These are phyloP conservation scores for Chlorops oryzae DNA, from an alignment of 1,140 invertebrate species.

Conservation along the genomic window DNA sequence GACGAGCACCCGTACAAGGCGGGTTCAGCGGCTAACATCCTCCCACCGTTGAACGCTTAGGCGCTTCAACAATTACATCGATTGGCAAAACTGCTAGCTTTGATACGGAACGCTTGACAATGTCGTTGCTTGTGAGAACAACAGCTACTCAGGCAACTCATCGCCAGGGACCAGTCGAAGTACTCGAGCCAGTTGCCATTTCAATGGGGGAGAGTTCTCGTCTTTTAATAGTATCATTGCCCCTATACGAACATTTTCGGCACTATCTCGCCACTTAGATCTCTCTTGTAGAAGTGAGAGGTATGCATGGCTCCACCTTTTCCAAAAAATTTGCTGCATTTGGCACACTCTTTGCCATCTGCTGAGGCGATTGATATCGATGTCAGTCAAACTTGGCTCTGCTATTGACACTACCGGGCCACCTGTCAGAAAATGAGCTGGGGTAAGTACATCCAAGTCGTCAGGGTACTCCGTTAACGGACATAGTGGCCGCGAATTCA, in stretches of 20 bases:
- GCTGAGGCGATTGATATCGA: neutral
- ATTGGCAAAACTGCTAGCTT: neutral
- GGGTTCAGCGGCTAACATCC: too few species aligned
- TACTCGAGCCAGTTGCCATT: slow-evolving; percentile 19
- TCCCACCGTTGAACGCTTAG: too few species aligned
- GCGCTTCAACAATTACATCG: too few species aligned
- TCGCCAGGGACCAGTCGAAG: neutral
- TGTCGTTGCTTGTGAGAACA: neutral
- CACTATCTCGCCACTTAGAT: neutral
- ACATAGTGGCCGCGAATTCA: too few species aligned
- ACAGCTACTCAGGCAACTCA: neutral
- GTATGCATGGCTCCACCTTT: neutral
- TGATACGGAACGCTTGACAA: neutral
- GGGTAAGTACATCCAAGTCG: neutral
- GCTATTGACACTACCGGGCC: neutral
- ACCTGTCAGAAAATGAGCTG: neutral
- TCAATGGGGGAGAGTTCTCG: slow-evolving; percentile 16
- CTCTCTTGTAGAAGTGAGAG: neutral
- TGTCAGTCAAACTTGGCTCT: neutral
- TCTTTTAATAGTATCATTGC: slow-evolving; percentile 21
- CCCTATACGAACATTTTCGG: too few species aligned
- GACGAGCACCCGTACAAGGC: too few species aligned
- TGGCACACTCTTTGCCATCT: neutral
- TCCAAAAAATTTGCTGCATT: neutral
- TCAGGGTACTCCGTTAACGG: too few species aligned